Evolutionary conservation across 2,888 invertebrate species (phyloP), one percentile per base, ranked within the genome.

Genomic region (Drosophila atroscutellata): DNA sequence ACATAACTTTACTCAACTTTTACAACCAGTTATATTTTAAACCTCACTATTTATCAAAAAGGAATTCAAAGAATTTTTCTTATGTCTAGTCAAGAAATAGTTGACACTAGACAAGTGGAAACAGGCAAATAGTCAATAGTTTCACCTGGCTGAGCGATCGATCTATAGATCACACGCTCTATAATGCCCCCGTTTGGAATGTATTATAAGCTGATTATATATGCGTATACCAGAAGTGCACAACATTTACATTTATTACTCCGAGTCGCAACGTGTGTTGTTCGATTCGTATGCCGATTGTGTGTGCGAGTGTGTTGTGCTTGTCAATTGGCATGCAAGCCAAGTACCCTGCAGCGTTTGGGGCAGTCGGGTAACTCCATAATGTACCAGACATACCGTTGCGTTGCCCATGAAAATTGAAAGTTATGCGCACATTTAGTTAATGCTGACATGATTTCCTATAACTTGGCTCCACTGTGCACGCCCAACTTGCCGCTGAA

Each of bases 321-420:
- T 11, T 34, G 28, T 60, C 68, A 73, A 60, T 89, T 89, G 66
- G 85, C 76, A 90, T 86, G 81, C 89, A 81, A 68, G 69, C 49
- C 57, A 54, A 69, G 55, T 57, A 57, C 58, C 67, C 20, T 75
- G 64, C 64, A 68, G 34, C 45, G 59, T 49, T 57, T 50, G 30
- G 51, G 26, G 62, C 42, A 50, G 50, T 80, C 84, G 75, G 76
- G 62, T 72, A 68, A 82, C 75, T 75, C 75, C 79, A 81, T 62
- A 68, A 70, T 75, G 64, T 58, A 26, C 61, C 34, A 50, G 56
- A 61, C 64, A 26, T 59, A 78, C 84, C 62, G 70, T 61, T 75
- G 67, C 75, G 42, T 36, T 65, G 69, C 85, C 89, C 80, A 84
- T 90, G 85, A 81, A 86, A 86, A 86, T 69, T 81, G 89, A 86